phyloP scores from a whole-genome alignment of 30 jellyfish, hydroid and myxozoan genomes.

The Pelagia noctiluca region DNA sequence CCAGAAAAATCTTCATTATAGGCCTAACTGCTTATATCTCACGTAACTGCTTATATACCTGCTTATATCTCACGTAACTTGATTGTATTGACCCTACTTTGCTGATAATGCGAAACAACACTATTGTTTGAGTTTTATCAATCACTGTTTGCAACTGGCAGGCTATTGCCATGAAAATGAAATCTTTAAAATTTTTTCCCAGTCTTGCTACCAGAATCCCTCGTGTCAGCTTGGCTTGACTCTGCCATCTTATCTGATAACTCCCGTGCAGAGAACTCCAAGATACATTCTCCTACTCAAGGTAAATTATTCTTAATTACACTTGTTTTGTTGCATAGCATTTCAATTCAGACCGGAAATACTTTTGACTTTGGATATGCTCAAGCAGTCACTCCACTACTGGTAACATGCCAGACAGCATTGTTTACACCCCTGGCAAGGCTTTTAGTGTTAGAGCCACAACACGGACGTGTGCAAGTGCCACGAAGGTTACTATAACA shows the following conservation, averaged over 20 bases:
- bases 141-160: neutral
- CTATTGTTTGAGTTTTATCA: neutral
- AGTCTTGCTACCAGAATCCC: constrained; percentile 89
- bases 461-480: neutral
- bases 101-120: too few species aligned
- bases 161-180: neutral
- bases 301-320: constrained; percentile 30
- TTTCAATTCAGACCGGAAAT: too few species aligned
- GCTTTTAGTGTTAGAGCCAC: neutral
- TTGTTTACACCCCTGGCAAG: neutral
- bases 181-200: neutral
- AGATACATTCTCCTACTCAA: constrained; percentile 86
- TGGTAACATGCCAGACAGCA: neutral
- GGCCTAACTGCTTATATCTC: too few species aligned
- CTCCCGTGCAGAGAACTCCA: constrained; percentile 93
- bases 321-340: neutral
- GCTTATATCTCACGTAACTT: too few species aligned
- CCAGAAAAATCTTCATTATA: too few species aligned
- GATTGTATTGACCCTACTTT: too few species aligned
- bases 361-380: too few species aligned
- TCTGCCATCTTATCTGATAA: constrained; percentile 93
- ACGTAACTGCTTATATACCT: too few species aligned
- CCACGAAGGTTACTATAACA: neutral
- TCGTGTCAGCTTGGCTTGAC: constrained; percentile 94
- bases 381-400: too few species aligned